Evolutionary conservation across 1,140 invertebrate genomes (phyloP).

Genomic region (Psilanteris sp.): DNA sequence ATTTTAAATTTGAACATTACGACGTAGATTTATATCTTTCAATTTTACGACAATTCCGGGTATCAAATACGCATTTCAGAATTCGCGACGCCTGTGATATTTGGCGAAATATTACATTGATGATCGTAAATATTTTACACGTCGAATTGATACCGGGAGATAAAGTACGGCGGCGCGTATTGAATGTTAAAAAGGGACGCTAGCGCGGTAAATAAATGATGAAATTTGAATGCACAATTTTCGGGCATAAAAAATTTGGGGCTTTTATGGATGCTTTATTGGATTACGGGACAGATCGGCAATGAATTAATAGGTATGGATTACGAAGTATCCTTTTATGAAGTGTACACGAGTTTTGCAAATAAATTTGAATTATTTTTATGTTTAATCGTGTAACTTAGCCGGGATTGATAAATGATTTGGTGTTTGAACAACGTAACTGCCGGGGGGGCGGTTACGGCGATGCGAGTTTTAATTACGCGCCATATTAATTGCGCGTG

Average conservation of each 20-base stretch:
- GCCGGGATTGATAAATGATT: slow-evolving; percentile 31
- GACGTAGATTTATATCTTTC: slow-evolving; percentile 34
- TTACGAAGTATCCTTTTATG: slow-evolving; percentile 19
- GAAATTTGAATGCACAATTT: slow-evolving; percentile 38
- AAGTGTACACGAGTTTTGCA: slow-evolving; percentile 17
- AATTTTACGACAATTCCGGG: slow-evolving; percentile 21
- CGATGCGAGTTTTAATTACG: slow-evolving; percentile 26
- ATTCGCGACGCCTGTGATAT: slow-evolving; percentile 13
- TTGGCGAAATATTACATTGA: slow-evolving; percentile 32
- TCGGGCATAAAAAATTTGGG: slow-evolving; percentile 8
- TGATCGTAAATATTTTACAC: slow-evolving; percentile 50
- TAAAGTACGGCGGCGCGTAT: slow-evolving; percentile 27
- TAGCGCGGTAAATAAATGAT: slow-evolving; percentile 45
- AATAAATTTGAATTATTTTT: slow-evolving; percentile 53
- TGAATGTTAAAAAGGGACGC: slow-evolving; percentile 42
- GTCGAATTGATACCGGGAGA: slow-evolving; percentile 36
- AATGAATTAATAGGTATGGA: slow-evolving; percentile 27
- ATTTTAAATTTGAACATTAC: slow-evolving; percentile 39
- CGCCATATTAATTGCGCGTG: slow-evolving; percentile 19
- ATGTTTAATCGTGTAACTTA: slow-evolving; percentile 35
- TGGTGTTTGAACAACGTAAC: slow-evolving; percentile 24
- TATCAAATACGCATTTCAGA: slow-evolving; percentile 10
- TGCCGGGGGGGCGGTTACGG: neutral
- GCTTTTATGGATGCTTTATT: slow-evolving; percentile 27
- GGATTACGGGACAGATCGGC: slow-evolving; percentile 16